These are phyloP conservation scores for Drosophila cracens DNA, from an alignment of 2,888 invertebrate genomes.

Conservation along the genomic window DNA sequence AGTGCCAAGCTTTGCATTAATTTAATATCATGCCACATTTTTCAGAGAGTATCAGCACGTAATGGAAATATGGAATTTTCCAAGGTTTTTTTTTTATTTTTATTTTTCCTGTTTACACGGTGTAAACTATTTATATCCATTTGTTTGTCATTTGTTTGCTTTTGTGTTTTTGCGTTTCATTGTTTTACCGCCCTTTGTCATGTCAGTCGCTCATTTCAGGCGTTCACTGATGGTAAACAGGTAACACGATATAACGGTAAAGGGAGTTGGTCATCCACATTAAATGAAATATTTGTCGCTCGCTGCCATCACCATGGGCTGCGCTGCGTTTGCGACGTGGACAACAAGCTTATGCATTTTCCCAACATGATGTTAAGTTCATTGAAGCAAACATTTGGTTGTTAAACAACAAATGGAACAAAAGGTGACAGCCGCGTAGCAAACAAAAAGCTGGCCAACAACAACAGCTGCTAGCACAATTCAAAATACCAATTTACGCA, in stretches of 20 bases:
- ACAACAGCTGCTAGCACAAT: constrained; percentile 25
- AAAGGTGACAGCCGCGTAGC: not conserved
- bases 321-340: not conserved
- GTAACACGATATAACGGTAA: constrained; percentile 29
- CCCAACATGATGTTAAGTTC: constrained; percentile 41
- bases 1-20: not conserved
- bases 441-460: not conserved
- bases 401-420: not conserved
- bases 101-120: not conserved
- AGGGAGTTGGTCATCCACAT: constrained; percentile 61
- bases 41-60: not conserved
- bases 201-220: constrained; percentile 42
- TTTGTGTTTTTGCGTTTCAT: constrained; percentile 15
- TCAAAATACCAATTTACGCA: constrained; percentile 27
- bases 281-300: constrained; percentile 67
- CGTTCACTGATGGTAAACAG: constrained; percentile 46
- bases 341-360: constrained; percentile 31
- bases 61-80: not conserved
- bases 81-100: not conserved
- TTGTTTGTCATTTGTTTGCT: not conserved
- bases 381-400: constrained; percentile 49
- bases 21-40: not conserved
- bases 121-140: not conserved
- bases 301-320: constrained; percentile 14
- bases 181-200: constrained; percentile 14